phyloP scores from a whole-genome alignment of 2,797 vertebrate genomes.

The Stomatorhinus walkeri region DNA sequence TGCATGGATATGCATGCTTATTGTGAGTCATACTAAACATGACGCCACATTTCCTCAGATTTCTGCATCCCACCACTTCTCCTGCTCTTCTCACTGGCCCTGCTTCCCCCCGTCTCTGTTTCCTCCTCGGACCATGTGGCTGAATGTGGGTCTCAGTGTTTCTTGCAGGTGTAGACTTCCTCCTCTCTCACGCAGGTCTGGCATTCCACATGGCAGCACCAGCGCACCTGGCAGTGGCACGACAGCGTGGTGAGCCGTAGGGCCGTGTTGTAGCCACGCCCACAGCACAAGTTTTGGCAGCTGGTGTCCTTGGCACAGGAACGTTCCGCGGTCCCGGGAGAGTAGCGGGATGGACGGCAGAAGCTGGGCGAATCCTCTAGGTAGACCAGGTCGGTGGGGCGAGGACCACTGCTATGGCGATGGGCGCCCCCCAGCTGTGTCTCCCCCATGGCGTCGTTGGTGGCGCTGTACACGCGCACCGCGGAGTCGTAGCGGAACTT shows the following conservation, averaged over 20 bases:
- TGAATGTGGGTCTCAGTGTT: conserved; percentile 32
- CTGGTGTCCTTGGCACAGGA: conserved; percentile 83
- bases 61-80: not conserved
- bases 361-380: conserved; percentile 96
- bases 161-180: conserved; percentile 93
- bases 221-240: conserved; percentile 95
- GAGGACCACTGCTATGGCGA: conserved; percentile 53
- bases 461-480: conserved; percentile 78
- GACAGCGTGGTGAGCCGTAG: conserved; percentile 82
- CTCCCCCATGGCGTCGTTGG: conserved; percentile 83
- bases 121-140: not conserved
- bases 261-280: conserved; percentile 91
- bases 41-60: not conserved
- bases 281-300: conserved; percentile 91
- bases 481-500: conserved; percentile 85
- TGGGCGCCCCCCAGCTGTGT: conserved; percentile 70
- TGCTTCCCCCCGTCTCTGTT: not conserved
- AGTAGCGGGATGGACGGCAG: conserved; percentile 86
- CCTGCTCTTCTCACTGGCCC: not conserved
- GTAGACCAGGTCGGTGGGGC: conserved; percentile 78
- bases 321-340: conserved; percentile 78
- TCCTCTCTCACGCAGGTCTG: conserved; percentile 89
- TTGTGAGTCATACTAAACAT: not conserved
- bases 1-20: not conserved
- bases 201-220: conserved; percentile 98